Percentiles rank a stretch among this genome's conserved stretches.
These are phyloP conservation scores for Huso huso DNA, from an alignment of 2,797 vertebrate species.

Conservation along the genomic window DNA sequence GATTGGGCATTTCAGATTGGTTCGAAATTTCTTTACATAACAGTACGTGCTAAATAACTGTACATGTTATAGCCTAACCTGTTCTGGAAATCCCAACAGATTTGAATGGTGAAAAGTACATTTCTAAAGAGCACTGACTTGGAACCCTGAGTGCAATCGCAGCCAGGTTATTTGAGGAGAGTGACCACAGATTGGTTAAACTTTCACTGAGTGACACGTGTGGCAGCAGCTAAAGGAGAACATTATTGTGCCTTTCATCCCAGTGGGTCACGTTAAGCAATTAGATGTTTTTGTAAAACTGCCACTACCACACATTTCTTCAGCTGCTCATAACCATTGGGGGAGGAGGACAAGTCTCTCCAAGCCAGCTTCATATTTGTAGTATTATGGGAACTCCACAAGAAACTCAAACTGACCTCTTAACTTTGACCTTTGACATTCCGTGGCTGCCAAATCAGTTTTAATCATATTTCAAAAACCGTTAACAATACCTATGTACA, in stretches of 20 bases:
- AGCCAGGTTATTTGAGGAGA: slow-evolving; percentile 5
- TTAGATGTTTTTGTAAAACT: neutral
- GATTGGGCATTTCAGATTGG: neutral
- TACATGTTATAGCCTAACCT: neutral
- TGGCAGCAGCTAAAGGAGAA: neutral
- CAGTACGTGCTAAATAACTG: neutral
- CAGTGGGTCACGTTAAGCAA: neutral
- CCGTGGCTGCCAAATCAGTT: no score
- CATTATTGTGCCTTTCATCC: neutral
- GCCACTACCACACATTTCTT: neutral
- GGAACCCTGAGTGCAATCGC: neutral
- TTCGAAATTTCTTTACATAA: neutral
- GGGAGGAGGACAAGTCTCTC: neutral
- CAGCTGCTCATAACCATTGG: neutral
- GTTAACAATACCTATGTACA: no score
- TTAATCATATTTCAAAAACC: no score
- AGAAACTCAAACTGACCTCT: no score
- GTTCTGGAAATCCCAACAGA: slow-evolving; percentile 1
- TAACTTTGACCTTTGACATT: no score
- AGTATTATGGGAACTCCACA: no score
- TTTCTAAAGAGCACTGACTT: neutral
- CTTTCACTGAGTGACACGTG: neutral
- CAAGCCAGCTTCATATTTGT: neutral
- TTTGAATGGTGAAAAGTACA: neutral
- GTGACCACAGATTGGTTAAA: slow-evolving; percentile 10